Evolutionary conservation across 1,140 invertebrate genomes (phyloP), one percentile per base, ranked within the genome.

Genomic region (Eubasilissa regina): DNA sequence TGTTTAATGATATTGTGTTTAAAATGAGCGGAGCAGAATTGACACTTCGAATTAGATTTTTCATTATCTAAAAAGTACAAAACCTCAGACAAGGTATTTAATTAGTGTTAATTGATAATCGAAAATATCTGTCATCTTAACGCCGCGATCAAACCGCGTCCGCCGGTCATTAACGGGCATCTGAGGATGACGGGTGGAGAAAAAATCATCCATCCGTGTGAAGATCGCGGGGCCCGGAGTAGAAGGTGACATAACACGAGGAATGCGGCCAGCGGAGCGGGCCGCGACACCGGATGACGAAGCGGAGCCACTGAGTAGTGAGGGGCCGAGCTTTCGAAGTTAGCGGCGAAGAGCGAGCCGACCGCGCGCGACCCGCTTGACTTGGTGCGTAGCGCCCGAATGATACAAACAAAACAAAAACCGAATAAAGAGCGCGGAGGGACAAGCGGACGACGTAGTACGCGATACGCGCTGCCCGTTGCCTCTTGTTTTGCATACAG

Each of bases 401-500:
- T n/a, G n/a, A n/a, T n/a, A n/a, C n/a, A n/a, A n/a, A n/a, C n/a
- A n/a, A n/a, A n/a, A n/a, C n/a, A n/a, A n/a, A n/a, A n/a, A n/a
- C n/a, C n/a, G n/a, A n/a, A n/a, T n/a, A n/a, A n/a, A n/a, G 25
- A 35, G 25, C 25, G 25, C 1, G 25, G 25, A n/a, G n/a, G n/a
- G n/a, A n/a, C 25, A 6, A 35, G 25, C 25, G 25, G 25, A 58
- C 70, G 43, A 66, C 56, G 64, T 80, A 73, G 55, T 60, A 77
- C 72, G 58, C 79, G n/a, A n/a, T n/a, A n/a, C n/a, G n/a, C n/a
- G n/a, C n/a, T n/a, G n/a, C n/a, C n/a, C n/a, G n/a, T n/a, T n/a
- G n/a, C n/a, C 47, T 45, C 53, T 0, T 55, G 73, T 75, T 75
- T 75, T 75, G 73, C 73, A 75, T 75, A 60, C 53, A 11, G 21